A percentile compares a stretch with the other conserved stretches of the same genome.
phyloP scores from a whole-genome alignment of 2,113 vertebrate species.

The Rynchops niger region DNA sequence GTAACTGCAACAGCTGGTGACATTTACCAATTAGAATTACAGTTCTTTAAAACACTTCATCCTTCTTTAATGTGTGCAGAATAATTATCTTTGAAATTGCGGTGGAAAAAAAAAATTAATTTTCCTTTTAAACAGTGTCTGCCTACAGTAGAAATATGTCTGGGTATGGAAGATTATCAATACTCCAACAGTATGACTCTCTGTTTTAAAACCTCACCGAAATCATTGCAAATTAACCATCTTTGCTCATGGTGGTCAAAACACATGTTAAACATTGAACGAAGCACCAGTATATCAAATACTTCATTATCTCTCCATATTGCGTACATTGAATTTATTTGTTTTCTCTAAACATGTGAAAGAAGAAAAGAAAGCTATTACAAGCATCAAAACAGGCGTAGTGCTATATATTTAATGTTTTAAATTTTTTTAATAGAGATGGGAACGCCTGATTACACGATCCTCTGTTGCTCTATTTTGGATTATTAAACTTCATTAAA shows the following conservation, averaged over 20 bases:
- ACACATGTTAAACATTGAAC: not conserved
- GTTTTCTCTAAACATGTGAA: not conserved
- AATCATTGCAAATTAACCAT: not conserved
- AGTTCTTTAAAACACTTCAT: constrained; percentile 80
- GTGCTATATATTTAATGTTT: not conserved
- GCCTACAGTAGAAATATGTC: constrained; percentile 53
- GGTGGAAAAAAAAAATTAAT: constrained; percentile 75
- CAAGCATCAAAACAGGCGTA: not conserved
- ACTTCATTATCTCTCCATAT: not conserved
- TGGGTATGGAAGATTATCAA: constrained; percentile 51
- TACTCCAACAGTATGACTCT: not conserved
- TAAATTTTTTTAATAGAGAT: not conserved
- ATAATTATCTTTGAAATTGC: constrained; percentile 79
- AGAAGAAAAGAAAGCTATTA: not conserved
- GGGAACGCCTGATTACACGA: not conserved
- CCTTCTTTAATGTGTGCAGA: constrained; percentile 68
- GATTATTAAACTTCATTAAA: not conserved
- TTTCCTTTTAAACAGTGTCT: constrained; percentile 75
- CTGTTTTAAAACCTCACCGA: constrained; percentile 25
- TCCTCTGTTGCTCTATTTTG: not conserved
- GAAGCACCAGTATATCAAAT: not conserved
- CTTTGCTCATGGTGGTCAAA: not conserved
- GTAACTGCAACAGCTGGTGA: constrained; percentile 84
- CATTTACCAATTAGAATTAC: constrained; percentile 86
- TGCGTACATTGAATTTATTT: not conserved